These are phyloP conservation scores for Danionella cerebrum DNA, from an alignment of 2,113 vertebrate genomes.

Conservation along the genomic window DNA sequence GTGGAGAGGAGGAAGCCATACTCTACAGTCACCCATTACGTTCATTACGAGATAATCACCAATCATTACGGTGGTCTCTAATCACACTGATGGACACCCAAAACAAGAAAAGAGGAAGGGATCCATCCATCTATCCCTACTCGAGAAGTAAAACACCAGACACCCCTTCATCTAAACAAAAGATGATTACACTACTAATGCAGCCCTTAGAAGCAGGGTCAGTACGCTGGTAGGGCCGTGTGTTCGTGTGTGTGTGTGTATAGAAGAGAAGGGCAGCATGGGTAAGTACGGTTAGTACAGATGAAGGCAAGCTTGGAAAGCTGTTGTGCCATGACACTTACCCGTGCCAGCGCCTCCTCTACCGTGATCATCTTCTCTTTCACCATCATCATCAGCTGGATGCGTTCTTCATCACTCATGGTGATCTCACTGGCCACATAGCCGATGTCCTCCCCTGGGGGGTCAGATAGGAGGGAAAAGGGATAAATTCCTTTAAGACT, in stretches of 20 bases:
- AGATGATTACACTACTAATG: neutral
- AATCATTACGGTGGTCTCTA: constrained; percentile 24
- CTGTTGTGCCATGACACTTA: constrained; percentile 53
- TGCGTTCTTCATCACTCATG: constrained; percentile 94
- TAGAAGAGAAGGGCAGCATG: neutral
- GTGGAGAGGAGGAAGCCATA: constrained; percentile 40
- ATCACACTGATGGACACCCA: constrained; percentile 26
- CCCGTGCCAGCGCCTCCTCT: constrained; percentile 92
- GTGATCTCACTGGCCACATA: constrained; percentile 97
- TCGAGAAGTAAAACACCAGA: neutral
- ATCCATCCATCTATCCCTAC: neutral
- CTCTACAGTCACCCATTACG: constrained; percentile 14
- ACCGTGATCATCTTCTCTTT: constrained; percentile 99
- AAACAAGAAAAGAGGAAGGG: neutral
- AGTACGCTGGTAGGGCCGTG: neutral
- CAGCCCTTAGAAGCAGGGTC: neutral
- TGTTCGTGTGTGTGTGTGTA: neutral
- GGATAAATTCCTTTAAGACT: neutral
- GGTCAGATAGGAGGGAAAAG: neutral
- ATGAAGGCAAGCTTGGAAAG: neutral
- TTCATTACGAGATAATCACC: constrained; percentile 20
- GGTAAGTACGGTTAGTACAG: constrained; percentile 64
- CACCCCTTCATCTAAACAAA: neutral
- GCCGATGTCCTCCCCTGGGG: constrained; percentile 85
- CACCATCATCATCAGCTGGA: constrained; percentile 99